Percentiles rank a stretch among this genome's conserved stretches.
These are phyloP conservation scores for Aethes cnicana DNA, from an alignment of 2,888 invertebrate genomes.

Conservation along the genomic window DNA sequence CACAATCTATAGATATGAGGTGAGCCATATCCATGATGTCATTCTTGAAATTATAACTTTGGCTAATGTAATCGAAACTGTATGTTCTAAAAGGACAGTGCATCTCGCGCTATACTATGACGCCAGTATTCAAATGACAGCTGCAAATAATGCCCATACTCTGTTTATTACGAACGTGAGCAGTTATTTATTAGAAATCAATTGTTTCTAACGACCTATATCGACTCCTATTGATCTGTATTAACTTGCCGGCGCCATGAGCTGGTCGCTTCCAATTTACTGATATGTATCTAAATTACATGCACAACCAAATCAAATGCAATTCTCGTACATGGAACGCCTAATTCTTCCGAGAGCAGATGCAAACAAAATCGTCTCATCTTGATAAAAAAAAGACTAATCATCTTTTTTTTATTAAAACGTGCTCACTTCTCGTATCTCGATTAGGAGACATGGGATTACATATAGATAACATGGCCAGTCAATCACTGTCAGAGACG, in stretches of 20 bases:
- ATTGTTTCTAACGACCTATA: constrained; percentile 64
- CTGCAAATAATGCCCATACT: constrained; percentile 11
- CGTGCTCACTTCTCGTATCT: background rate
- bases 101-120: constrained; percentile 12
- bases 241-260: constrained; percentile 57
- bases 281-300: constrained; percentile 45
- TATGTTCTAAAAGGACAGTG: constrained; percentile 2
- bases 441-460: background rate
- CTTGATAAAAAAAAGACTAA: no score
- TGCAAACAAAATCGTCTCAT: no score
- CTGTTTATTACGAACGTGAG: constrained; percentile 21
- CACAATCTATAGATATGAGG: constrained; percentile 73
- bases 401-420: no score
- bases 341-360: no score
- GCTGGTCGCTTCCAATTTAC: constrained; percentile 55
- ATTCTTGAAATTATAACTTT: background rate
- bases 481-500: constrained; percentile 7
- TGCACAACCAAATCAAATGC: constrained; percentile 3
- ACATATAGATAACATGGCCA: constrained; percentile 4
- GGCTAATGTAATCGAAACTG: background rate
- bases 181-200: constrained; percentile 47
- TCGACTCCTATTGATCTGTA: constrained; percentile 73
- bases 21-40: constrained; percentile 40
- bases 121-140: constrained; percentile 3
- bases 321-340: constrained; percentile 8